phyloP scores from a whole-genome alignment of 1,140 invertebrate species.

The Metaphire vulgaris region DNA sequence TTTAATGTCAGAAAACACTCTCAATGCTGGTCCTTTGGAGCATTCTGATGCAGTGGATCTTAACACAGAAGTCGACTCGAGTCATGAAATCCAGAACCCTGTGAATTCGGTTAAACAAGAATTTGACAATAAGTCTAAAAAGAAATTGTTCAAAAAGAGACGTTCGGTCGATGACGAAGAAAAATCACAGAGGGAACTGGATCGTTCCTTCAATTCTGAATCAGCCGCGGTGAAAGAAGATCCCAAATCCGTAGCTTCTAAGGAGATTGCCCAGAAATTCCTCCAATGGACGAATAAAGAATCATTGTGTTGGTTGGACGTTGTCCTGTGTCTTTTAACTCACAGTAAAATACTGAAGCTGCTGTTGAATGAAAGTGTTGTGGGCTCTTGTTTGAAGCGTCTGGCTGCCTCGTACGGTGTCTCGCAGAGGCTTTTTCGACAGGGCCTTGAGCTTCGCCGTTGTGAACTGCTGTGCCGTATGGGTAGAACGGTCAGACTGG shows the following conservation, averaged over 20 bases:
- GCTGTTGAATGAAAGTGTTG: background rate
- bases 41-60: no score
- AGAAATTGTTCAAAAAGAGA: background rate
- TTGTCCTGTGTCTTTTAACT: constrained; percentile 41
- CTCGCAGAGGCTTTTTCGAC: background rate
- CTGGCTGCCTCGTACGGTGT: background rate
- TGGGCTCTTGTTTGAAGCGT: background rate
- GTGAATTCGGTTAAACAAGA: no score
- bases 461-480: background rate
- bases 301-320: constrained; percentile 49
- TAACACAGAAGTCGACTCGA: no score
- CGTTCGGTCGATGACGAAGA: background rate
- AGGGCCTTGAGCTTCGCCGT: background rate
- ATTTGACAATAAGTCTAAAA: no score
- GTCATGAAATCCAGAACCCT: no score
- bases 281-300: constrained; percentile 47
- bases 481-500: background rate
- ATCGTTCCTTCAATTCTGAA: background rate
- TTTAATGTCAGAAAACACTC: no score
- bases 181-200: background rate
- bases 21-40: no score
- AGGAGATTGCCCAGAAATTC: background rate
- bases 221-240: background rate
- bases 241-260: background rate
- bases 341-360: constrained; percentile 35